Percentiles rank a stretch among this genome's conserved stretches.
Conservation (phyloP, 2,888 invertebrate genomes). For the Candidula unifasciata region DNA sequence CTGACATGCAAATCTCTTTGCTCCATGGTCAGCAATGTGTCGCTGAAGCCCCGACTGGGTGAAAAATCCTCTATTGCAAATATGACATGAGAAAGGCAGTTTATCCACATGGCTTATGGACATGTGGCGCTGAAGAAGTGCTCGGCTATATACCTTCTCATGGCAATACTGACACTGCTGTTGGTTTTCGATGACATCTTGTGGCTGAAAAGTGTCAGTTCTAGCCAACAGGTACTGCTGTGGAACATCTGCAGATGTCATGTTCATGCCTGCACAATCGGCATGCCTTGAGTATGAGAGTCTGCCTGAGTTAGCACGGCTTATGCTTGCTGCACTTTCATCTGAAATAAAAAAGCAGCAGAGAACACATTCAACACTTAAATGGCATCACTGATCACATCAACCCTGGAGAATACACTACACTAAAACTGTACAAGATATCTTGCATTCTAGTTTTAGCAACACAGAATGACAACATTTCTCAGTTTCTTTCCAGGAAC, state of each 20-base stretch:
- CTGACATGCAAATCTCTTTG: conserved; percentile 30
- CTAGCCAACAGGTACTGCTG: neutral
- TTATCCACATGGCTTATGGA: conserved; percentile 33
- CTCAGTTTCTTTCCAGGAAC: neutral
- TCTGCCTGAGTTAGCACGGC: neutral
- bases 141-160: neutral
- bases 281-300: conserved; percentile 6
- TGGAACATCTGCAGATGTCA: neutral
- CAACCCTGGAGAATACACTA: neutral
- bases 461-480: neutral
- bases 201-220: neutral
- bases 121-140: conserved; percentile 40
- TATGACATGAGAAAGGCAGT: conserved; percentile 40
- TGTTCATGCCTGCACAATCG: neutral
- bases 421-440: neutral
- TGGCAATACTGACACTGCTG: conserved; percentile 21
- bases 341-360: conserved; percentile 27
- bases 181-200: neutral
- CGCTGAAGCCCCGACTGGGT: conserved; percentile 41
- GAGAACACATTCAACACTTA: conserved; percentile 11
- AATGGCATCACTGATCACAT: neutral
- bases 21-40: conserved; percentile 40
- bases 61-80: conserved; percentile 44
- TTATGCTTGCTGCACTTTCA: neutral
- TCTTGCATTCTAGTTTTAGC: neutral